phyloP scores from a whole-genome alignment of 2,888 invertebrate genomes.

The Tipula vernalis region DNA sequence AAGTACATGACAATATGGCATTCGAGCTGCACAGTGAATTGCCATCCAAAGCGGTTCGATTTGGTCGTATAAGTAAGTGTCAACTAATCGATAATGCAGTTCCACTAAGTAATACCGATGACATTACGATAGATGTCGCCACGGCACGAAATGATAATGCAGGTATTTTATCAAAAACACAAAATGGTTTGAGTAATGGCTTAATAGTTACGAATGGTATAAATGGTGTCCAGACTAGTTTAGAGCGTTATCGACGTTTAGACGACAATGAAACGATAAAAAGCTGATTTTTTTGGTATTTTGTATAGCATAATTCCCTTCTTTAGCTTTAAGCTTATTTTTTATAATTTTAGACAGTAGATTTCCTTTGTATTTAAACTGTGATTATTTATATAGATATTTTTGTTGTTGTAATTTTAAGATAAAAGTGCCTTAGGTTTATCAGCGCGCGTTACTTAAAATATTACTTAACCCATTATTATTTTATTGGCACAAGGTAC shows the following conservation, averaged over 20 bases:
- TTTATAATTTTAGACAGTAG: neutral
- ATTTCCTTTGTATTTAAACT: neutral
- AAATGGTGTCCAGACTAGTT: neutral
- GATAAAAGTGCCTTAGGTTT: neutral
- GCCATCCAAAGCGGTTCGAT: neutral
- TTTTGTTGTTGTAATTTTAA: neutral
- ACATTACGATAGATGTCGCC: neutral
- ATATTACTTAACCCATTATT: neutral
- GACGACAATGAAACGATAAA: neutral
- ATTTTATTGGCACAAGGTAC: neutral
- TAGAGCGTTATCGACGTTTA: neutral
- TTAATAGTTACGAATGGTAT: neutral
- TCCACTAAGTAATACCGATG: neutral
- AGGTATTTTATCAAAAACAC: neutral
- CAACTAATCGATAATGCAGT: neutral
- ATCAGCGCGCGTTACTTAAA: neutral
- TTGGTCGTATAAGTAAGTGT: neutral
- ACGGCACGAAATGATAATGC: neutral
- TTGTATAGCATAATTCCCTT: neutral
- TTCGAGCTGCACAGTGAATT: slow-evolving; percentile 6
- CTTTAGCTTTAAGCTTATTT: neutral
- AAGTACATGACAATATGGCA: slow-evolving; percentile 10
- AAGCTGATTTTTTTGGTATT: neutral
- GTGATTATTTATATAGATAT: neutral
- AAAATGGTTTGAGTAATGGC: neutral